Base-by-base conservation (phyloP, 2,113 vertebrate species). In the Spizaetus ornatus region DNA sequence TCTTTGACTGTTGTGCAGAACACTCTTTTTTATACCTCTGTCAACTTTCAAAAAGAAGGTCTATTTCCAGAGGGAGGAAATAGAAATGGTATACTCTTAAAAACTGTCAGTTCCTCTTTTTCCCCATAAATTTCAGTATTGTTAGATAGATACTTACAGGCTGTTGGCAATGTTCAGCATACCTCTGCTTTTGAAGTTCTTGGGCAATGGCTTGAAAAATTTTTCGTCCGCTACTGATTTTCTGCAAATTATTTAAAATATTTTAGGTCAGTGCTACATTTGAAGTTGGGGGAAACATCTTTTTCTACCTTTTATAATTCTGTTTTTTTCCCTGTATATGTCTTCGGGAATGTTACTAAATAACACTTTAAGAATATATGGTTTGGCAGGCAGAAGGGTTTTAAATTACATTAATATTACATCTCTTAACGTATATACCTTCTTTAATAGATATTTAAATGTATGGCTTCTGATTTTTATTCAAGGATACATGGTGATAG, bases 191-290 rank as follows among this genome's bases (percentile, higher is more conserved):
- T 40, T 98, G 97, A 47, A 98, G 86, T 91, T 98, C 98, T 85
- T 98, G 97, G 86, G 98, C 98, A 70, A 98, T 98, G 85, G 98
- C 98, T 93, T 72, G 98, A 86, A 98, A 98, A 93, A 98, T 55
- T 62, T 95, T 97, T 84, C 95, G 95, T 13, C 94, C 92, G 0
- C 90, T 98, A 16, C 19, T 96, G 73, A 97, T 97, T 93, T 97
- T 96, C 97, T 98, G 89, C 59, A 77, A 93, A 47, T 90, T 52
- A 74, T 92, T 76, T 17, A 65, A 82, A 80, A 40, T 56, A 40
- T 20, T 82, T 90, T 69, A 45, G 13, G 42, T 94, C n/a, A 79
- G 67, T 72, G 31, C 56, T 72, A 7, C 27, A 11, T 73, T 32
- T 67, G 26, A 48, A 72, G 11, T 43, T 73, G 32, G 15, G 25